A percentile compares a stretch with the other conserved stretches of the same genome.
phyloP scores from a whole-genome alignment of 2,888 invertebrate genomes.

The Limnephilus lunatus region DNA sequence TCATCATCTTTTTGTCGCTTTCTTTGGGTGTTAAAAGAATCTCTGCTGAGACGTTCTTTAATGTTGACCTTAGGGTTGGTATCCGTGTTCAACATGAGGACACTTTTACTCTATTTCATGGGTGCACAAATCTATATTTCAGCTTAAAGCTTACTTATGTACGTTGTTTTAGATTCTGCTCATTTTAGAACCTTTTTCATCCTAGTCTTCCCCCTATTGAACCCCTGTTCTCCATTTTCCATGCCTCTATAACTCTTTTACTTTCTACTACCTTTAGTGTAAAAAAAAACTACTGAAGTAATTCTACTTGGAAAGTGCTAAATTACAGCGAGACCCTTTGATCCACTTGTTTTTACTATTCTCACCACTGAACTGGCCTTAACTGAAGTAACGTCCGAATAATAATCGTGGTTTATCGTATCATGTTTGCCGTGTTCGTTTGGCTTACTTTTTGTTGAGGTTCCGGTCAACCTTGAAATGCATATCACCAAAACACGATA shows the following conservation, averaged over 20 bases:
- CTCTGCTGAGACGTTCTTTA: no score
- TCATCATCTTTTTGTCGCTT: not conserved
- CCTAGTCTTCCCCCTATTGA: not conserved
- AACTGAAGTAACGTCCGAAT: not conserved
- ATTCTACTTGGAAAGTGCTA: not conserved
- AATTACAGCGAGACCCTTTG: not conserved
- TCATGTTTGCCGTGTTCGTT: not conserved
- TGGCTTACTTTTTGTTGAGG: not conserved
- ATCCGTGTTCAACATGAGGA: no score
- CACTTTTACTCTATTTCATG: no score
- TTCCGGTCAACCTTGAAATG: not conserved
- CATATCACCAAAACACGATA: not conserved
- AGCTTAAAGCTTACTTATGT: no score
- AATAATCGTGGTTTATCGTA: not conserved
- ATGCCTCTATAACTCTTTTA: not conserved
- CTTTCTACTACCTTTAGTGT: no score
- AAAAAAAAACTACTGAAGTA: not conserved
- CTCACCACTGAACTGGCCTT: not conserved
- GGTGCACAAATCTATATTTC: no score
- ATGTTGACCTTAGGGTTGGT: no score
- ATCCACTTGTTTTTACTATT: not conserved
- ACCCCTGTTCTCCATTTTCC: not conserved
- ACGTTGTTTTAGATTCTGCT: not conserved
- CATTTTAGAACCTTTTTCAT: not conserved
- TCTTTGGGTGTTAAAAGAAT: not conserved